These are phyloP conservation scores for Aplocera efformata DNA, from an alignment of 2,888 invertebrate species.

Conservation along the genomic window DNA sequence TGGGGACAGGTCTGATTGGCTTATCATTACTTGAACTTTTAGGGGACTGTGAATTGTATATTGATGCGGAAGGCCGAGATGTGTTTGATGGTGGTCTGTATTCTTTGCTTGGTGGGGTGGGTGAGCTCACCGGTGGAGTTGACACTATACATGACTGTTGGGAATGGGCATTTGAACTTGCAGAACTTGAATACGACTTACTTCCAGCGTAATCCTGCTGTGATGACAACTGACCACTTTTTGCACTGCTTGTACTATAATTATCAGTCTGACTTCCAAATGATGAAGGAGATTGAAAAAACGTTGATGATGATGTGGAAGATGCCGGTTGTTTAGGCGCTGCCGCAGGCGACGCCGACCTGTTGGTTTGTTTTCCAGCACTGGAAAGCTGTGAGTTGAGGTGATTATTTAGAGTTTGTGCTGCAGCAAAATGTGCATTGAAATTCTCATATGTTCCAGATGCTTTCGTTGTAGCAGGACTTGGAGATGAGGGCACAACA, in stretches of 20 bases:
- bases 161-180: slow-evolving; percentile 80
- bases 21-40: slow-evolving; percentile 63
- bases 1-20: slow-evolving; percentile 51
- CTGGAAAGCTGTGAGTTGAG: slow-evolving; percentile 83
- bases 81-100: slow-evolving; percentile 81
- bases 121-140: slow-evolving; percentile 79
- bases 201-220: slow-evolving; percentile 80
- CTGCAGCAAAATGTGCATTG: slow-evolving; percentile 85
- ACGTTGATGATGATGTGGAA: slow-evolving; percentile 78
- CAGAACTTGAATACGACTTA: slow-evolving; percentile 81
- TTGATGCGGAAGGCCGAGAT: slow-evolving; percentile 66
- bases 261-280: slow-evolving; percentile 81
- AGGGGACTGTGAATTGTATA: slow-evolving; percentile 67
- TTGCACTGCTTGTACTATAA: slow-evolving; percentile 79
- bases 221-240: slow-evolving; percentile 75
- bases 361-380: slow-evolving; percentile 77
- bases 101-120: slow-evolving; percentile 81
- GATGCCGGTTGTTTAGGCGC: slow-evolving; percentile 76
- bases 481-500: slow-evolving; percentile 84
- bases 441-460: slow-evolving; percentile 84
- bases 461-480: slow-evolving; percentile 81
- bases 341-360: slow-evolving; percentile 78
- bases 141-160: slow-evolving; percentile 88
- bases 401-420: slow-evolving; percentile 83
- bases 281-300: slow-evolving; percentile 83